Evolutionary conservation across 1,140 invertebrate species (phyloP).

Genomic region (Drosophila asahinai): DNA sequence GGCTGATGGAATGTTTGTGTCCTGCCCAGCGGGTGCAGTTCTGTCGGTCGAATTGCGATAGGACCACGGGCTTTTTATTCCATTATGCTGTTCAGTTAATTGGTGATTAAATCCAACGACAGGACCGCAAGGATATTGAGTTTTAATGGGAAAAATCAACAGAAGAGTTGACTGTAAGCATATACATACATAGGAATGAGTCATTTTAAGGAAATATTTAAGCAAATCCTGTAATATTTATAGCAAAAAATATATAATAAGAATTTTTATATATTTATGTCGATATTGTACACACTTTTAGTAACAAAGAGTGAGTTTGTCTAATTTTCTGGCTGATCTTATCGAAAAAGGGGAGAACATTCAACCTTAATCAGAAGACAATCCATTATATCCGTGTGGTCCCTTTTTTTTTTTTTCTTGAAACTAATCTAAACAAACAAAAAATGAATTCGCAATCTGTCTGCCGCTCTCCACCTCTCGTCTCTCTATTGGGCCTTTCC

Average conservation of each 20-base stretch:
- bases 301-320: not conserved
- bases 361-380: constrained; percentile 40
- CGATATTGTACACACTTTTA: too few species aligned
- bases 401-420: constrained; percentile 3
- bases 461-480: constrained; percentile 9
- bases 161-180: not conserved
- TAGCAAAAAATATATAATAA: too few species aligned
- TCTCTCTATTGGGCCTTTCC: not conserved
- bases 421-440: constrained; percentile 32
- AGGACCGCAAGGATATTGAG: constrained; percentile 37
- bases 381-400: constrained; percentile 24
- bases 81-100: constrained; percentile 52
- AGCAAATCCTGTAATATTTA: too few species aligned
- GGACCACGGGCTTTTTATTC: constrained; percentile 42
- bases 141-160: not conserved
- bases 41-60: constrained; percentile 52
- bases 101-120: constrained; percentile 77
- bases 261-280: too few species aligned
- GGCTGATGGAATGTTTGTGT: constrained; percentile 73
- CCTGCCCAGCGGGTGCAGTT: constrained; percentile 48
- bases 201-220: too few species aligned
- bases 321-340: not conserved
- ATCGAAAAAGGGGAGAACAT: not conserved
- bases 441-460: constrained; percentile 42
- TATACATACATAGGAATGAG: too few species aligned